phyloP scores from a whole-genome alignment of 2,797 vertebrate species.

The Erethizon dorsatum region DNA sequence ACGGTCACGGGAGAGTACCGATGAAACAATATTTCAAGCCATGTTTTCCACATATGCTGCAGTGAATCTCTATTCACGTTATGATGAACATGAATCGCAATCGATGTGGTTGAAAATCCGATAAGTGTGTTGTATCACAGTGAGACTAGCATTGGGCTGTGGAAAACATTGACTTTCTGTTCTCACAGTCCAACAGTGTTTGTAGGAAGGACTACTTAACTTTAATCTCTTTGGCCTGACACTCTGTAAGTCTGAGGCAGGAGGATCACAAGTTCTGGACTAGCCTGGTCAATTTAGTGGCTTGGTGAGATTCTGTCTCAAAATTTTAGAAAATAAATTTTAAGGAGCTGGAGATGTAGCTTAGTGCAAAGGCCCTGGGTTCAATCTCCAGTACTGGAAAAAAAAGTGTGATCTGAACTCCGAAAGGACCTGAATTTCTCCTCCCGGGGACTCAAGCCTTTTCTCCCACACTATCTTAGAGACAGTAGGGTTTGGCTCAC shows the following conservation, averaged over 20 bases:
- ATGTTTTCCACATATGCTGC: constrained; percentile 63
- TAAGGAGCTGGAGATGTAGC: background rate
- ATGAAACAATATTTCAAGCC: constrained; percentile 68
- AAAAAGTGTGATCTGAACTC: background rate
- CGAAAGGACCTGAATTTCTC: background rate
- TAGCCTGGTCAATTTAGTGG: background rate
- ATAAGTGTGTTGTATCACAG: background rate
- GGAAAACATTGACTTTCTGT: background rate
- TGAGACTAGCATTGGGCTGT: background rate
- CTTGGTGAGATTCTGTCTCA: background rate
- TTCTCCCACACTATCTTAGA: background rate
- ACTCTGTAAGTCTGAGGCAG: background rate
- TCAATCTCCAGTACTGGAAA: background rate
- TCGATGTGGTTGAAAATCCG: background rate
- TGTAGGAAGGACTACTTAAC: background rate
- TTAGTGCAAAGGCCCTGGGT: background rate
- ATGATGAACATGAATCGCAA: constrained; percentile 32
- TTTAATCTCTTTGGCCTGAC: background rate
- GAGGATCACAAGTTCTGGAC: background rate
- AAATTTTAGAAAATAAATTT: background rate
- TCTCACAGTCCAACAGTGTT: background rate
- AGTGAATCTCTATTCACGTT: constrained; percentile 12
- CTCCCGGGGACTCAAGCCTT: background rate
- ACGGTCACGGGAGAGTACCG: background rate
- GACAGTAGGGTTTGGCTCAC: background rate